Evolutionary conservation across 2,797 vertebrate genomes (phyloP).

Genomic region (Poeciliopsis gracilis): DNA sequence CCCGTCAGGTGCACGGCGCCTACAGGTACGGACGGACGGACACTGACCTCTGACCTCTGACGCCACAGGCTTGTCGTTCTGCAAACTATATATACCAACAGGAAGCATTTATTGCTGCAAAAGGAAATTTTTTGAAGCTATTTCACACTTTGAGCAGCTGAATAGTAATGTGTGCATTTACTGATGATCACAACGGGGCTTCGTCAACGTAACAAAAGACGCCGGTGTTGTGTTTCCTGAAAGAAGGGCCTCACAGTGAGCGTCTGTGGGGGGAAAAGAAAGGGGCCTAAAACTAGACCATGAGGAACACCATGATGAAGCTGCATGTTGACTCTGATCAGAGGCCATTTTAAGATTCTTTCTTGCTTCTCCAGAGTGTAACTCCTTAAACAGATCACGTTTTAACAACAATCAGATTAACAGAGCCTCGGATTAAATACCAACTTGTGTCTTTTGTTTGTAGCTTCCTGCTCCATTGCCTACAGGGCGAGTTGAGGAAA

Average conservation of each 20-base stretch:
- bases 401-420: background rate
- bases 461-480: conserved; percentile 88
- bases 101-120: background rate
- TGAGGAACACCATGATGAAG: background rate
- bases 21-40: conserved; percentile 81
- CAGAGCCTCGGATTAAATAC: background rate
- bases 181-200: background rate
- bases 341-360: background rate
- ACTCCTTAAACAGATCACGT: background rate
- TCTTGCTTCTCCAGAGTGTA: background rate
- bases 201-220: background rate
- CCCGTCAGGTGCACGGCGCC: conserved; percentile 88
- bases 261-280: background rate
- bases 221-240: background rate
- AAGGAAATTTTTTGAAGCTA: background rate
- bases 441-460: background rate
- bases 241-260: background rate
- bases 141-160: background rate
- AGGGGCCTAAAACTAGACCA: background rate
- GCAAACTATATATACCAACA: background rate
- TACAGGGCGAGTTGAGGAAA: conserved; percentile 89
- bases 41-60: background rate
- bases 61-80: background rate
- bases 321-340: background rate
- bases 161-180: background rate